Conservation (phyloP, 2,113 vertebrate genomes). For the Ciconia boyciana region DNA sequence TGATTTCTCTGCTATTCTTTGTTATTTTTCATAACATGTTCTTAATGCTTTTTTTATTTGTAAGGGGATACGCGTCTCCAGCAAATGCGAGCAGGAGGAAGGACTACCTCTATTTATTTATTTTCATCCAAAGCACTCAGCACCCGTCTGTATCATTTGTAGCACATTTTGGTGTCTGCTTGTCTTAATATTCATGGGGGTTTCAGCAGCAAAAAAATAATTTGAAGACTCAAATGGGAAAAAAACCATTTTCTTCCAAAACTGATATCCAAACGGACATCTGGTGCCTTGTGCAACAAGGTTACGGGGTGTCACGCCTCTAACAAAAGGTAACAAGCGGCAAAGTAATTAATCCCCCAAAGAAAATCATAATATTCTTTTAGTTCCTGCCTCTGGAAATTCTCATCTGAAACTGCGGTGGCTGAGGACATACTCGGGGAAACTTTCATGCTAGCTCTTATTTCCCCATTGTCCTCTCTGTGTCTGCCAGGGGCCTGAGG, state of each 20-base stretch:
- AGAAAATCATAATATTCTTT: constrained; percentile 43
- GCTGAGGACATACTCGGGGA: background rate
- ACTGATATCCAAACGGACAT: constrained; percentile 10
- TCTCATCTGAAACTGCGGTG: background rate
- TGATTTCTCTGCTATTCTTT: constrained; percentile 75
- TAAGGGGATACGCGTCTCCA: constrained; percentile 70
- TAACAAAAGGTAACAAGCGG: constrained; percentile 34
- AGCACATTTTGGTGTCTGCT: background rate
- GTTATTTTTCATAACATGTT: constrained; percentile 81
- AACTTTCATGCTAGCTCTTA: constrained; percentile 19
- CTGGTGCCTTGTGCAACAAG: background rate
- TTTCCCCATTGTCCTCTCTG: background rate
- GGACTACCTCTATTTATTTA: background rate
- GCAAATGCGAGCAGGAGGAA: constrained; percentile 29
- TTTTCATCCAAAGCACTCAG: background rate
- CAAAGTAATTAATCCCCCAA: constrained; percentile 40
- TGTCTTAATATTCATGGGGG: background rate
- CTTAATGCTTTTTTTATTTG: constrained; percentile 75
- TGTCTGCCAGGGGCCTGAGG: constrained; percentile 11
- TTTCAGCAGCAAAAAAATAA: background rate
- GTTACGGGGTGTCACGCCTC: background rate
- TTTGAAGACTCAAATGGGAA: background rate
- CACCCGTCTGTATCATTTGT: background rate
- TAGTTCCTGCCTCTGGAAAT: constrained; percentile 39
- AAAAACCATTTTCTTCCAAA: background rate